Evolutionary conservation across 2,797 vertebrate species (phyloP).

Genomic region (Amblyopsis hoosieri): DNA sequence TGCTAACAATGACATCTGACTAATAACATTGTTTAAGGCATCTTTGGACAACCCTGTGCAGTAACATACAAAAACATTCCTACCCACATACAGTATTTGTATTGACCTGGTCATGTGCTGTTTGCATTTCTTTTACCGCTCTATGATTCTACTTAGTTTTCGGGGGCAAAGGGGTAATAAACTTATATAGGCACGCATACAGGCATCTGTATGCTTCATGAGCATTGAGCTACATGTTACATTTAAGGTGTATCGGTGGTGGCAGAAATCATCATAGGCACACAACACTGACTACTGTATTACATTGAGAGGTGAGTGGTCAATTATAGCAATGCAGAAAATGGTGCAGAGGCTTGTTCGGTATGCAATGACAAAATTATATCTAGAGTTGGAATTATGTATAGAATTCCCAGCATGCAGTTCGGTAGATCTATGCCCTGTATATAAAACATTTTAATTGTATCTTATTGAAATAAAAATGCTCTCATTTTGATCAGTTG

Average conservation of each 20-base stretch:
- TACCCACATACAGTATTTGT: constrained; percentile 57
- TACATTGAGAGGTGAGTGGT: constrained; percentile 45
- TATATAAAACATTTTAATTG: constrained; percentile 15
- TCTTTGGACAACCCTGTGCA: constrained; percentile 76
- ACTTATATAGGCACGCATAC: not conserved
- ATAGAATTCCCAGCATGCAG: constrained; percentile 25
- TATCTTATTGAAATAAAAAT: constrained; percentile 8
- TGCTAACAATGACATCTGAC: constrained; percentile 35
- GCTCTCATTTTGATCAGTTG: not conserved
- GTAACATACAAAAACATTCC: constrained; percentile 67
- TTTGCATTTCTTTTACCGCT: constrained; percentile 16
- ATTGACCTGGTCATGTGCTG: constrained; percentile 46
- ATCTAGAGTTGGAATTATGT: constrained; percentile 26
- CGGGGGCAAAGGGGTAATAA: not conserved
- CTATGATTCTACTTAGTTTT: constrained; percentile 31
- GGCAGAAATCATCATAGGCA: constrained; percentile 21
- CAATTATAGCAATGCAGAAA: not conserved
- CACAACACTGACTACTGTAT: constrained; percentile 22
- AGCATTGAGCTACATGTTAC: not conserved
- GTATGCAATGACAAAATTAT: constrained; percentile 2
- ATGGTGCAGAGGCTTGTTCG: constrained; percentile 15
- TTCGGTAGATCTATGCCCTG: constrained; percentile 19
- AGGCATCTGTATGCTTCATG: not conserved
- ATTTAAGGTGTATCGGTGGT: constrained; percentile 23
- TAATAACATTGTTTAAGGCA: constrained; percentile 65